Evolutionary conservation across 2,113 vertebrate genomes (phyloP), one percentile per base, ranked within the genome.

Genomic region (Hydropotes inermis): DNA sequence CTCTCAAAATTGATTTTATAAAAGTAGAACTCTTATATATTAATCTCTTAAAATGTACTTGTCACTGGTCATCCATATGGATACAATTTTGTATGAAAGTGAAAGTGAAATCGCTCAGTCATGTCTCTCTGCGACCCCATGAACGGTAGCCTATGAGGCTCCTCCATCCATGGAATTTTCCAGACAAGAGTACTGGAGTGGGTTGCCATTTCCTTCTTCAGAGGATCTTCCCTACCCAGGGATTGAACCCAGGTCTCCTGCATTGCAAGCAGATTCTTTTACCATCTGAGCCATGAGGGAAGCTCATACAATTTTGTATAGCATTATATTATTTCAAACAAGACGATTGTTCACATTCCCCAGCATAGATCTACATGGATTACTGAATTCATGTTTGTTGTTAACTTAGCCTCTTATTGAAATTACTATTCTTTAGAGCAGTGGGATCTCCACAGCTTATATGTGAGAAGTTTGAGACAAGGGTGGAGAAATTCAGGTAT

Each of bases 401-500:
- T 81, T 76, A 85, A 50, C 21, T 47, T 23, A 45, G 47, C 36
- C 88, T 89, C 67, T 55, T 52, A 8, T 13, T 89, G 50, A 15
- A 92, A 55, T 79, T 92, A 70, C 15, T 45, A 25, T 83, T 96
- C 16, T 81, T 91, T 47, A 85, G 55, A 55, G 9, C 4, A 19
- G 15, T 64, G 58, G n/a, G 13, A 61, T 87, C 74, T 94, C 81
- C 60, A 90, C n/a, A 76, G 23, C 7, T 92, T 92, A 27, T 45
- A 88, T 54, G 4, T 89, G 86, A 89, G 50, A 97, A 89, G 36
- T 74, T 96, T 91, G 83, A 93, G 57, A 96, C 39, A 87, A 82
- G 33, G 54, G 11, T 87, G 36, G 6, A 94, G 83, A 98, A 85
- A 91, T 52, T 81, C 15, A 25, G 92, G 10, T 50, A 92, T n/a